Conservation (phyloP, 2,113 vertebrate species). For the Alces alces region DNA sequence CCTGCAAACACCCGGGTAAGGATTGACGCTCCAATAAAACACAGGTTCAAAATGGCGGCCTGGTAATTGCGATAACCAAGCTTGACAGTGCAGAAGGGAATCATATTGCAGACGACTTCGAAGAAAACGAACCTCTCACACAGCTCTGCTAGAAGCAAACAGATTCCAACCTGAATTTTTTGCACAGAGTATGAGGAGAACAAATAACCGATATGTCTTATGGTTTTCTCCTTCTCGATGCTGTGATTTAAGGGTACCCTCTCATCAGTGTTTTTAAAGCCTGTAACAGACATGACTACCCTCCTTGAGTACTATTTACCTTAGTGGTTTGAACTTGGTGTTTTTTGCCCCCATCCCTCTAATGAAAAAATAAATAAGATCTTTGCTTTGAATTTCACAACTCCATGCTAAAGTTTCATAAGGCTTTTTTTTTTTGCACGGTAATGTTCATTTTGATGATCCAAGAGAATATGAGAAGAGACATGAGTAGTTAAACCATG, state of each 20-base stretch:
- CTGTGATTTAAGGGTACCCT: background rate
- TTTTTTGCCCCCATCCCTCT: constrained; percentile 29
- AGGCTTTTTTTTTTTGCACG: constrained; percentile 59
- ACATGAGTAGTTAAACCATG: background rate
- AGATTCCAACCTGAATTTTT: constrained; percentile 79
- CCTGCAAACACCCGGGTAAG: constrained; percentile 83
- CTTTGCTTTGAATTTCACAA: constrained; percentile 78
- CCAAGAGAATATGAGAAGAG: background rate
- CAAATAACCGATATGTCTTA: fast-evolving
- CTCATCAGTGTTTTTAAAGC: background rate
- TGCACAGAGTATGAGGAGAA: background rate
- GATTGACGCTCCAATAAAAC: constrained; percentile 88
- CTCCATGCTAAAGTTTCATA: constrained; percentile 68
- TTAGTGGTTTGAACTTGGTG: constrained; percentile 26
- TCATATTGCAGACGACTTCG: constrained; percentile 93
- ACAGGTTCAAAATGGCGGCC: constrained; percentile 88
- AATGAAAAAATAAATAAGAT: constrained; percentile 68
- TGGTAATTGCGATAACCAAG: constrained; percentile 88
- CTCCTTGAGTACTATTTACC: background rate
- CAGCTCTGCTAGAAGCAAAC: constrained; percentile 90
- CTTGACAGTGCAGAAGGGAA: constrained; percentile 90
- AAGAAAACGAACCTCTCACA: constrained; percentile 92
- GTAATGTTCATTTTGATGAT: constrained; percentile 45
- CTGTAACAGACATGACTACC: constrained; percentile 70
- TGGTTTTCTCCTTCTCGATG: background rate